These are phyloP conservation scores for Jaculus jaculus DNA, from an alignment of 2,113 vertebrate genomes.

Conservation along the genomic window DNA sequence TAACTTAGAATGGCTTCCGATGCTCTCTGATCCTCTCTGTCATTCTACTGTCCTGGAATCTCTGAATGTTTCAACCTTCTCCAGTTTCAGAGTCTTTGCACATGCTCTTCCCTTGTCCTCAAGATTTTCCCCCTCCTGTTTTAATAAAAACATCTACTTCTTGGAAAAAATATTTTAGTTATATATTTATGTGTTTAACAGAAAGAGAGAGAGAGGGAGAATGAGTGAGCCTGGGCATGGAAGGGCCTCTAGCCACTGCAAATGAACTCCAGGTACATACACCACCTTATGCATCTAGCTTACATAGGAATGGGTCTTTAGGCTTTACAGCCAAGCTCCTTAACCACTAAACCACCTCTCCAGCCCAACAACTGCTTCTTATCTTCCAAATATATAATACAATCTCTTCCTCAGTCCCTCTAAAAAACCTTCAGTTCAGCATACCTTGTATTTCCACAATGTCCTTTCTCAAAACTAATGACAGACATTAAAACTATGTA, in stretches of 20 bases:
- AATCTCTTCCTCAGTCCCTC: background rate
- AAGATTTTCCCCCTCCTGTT: background rate
- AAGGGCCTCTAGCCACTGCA: too few relatives aligned
- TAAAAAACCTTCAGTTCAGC: background rate
- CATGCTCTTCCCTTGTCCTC: background rate
- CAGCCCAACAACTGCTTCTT: background rate
- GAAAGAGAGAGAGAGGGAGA: too few relatives aligned
- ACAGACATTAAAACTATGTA: too few relatives aligned
- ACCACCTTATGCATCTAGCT: too few relatives aligned
- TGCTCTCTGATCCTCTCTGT: background rate
- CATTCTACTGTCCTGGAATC: background rate
- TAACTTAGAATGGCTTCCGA: background rate
- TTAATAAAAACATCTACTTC: background rate
- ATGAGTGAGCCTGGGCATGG: too few relatives aligned
- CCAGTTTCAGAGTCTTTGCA: background rate
- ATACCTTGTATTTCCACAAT: background rate
- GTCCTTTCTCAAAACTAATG: background rate
- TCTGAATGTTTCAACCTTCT: background rate
- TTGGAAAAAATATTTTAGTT: too few relatives aligned
- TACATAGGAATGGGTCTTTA: too few relatives aligned
- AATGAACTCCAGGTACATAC: too few relatives aligned
- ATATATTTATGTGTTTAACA: too few relatives aligned
- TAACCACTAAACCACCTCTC: too few relatives aligned
- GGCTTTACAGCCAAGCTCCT: too few relatives aligned
- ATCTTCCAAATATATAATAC: background rate